These are phyloP conservation scores for Nesidiocoris tenuis DNA, from an alignment of 2,888 invertebrate genomes.

Conservation along the genomic window DNA sequence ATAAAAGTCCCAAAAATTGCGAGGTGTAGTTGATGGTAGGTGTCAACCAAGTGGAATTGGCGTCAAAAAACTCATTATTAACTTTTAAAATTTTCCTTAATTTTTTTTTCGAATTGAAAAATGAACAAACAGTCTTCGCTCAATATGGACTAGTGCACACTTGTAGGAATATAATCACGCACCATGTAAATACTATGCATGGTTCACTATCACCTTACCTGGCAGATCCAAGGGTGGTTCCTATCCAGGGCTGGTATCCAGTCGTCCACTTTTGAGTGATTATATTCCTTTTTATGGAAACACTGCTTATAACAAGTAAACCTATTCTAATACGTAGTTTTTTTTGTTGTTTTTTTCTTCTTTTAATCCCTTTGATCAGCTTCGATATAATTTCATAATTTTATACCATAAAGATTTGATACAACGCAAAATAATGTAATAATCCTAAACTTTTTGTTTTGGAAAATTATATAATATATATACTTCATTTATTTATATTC, in stretches of 20 bases:
- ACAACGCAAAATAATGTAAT: conserved; percentile 49
- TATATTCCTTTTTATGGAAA: conserved; percentile 49
- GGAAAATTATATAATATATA: conserved; percentile 49
- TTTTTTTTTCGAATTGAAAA: conserved; percentile 44
- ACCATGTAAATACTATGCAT: background rate
- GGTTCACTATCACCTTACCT: conserved; percentile 10
- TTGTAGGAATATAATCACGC: conserved; percentile 49
- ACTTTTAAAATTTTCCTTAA: conserved; percentile 13
- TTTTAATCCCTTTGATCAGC: conserved; percentile 47
- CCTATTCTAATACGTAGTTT: conserved; percentile 45
- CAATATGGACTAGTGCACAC: conserved; percentile 51
- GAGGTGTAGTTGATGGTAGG: conserved; percentile 49
- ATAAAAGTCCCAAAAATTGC: conserved; percentile 49
- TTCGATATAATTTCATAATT: conserved; percentile 46
- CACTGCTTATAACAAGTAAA: conserved; percentile 49
- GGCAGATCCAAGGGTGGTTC: conserved; percentile 4
- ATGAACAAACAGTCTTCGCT: conserved; percentile 50
- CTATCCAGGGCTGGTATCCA: conserved; percentile 13
- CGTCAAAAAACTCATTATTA: conserved; percentile 3
- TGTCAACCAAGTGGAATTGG: conserved; percentile 30
- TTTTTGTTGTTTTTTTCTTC: conserved; percentile 41
- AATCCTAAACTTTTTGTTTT: conserved; percentile 49
- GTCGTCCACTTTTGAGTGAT: conserved; percentile 41
- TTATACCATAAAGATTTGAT: conserved; percentile 48
- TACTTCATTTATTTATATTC: conserved; percentile 48